These are phyloP conservation scores for Spongia lamella DNA, from an alignment of 37 sponge, comb jelly and placozoan species.

Conservation along the genomic window DNA sequence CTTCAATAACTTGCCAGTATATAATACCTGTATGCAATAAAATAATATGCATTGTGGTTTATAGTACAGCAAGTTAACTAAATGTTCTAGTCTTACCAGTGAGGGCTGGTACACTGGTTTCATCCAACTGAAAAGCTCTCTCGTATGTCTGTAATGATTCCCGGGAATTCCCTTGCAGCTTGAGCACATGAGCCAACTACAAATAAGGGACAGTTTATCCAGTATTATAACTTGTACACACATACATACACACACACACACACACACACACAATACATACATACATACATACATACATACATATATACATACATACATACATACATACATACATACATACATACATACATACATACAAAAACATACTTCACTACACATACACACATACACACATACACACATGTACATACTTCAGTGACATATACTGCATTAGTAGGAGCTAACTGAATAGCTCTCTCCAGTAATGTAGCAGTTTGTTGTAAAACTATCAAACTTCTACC, in stretches of 20 bases:
- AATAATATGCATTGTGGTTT: too few species aligned
- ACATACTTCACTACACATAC: neutral
- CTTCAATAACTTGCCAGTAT: conserved; percentile 78
- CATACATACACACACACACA: too few species aligned
- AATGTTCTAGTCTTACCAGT: conserved; percentile 33
- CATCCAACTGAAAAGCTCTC: conserved; percentile 82
- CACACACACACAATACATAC: too few species aligned
- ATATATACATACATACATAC: neutral
- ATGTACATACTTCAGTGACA: conserved; percentile 72
- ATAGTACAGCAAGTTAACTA: neutral
- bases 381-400: neutral
- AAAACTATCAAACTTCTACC: conserved; percentile 66
- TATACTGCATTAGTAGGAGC: conserved; percentile 61
- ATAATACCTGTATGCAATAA: conserved; percentile 59
- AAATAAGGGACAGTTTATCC: neutral
- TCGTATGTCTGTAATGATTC: conserved; percentile 79
- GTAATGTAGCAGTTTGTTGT: conserved; percentile 78
- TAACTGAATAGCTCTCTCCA: conserved; percentile 86
- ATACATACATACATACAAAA: neutral
- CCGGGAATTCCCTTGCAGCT: conserved; percentile 55
- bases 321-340: neutral
- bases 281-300: neutral
- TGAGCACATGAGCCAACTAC: conserved; percentile 68
- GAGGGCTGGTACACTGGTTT: conserved; percentile 78
- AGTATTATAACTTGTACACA: too few species aligned